Base-by-base conservation (phyloP, 2,797 vertebrate genomes). In the Nyctibius grandis region DNA sequence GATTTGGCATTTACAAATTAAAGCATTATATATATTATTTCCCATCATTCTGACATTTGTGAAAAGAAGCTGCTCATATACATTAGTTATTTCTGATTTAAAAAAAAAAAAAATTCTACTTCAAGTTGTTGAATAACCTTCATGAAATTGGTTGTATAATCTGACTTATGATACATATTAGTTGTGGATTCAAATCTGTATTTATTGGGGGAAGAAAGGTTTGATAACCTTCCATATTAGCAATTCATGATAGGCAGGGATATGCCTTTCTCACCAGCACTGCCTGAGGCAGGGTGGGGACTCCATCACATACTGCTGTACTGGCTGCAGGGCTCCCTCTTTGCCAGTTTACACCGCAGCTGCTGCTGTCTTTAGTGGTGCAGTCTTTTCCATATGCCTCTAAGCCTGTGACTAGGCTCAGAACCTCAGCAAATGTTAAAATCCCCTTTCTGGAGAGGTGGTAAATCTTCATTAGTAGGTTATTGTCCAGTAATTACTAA, bases 341-440 rank as follows among this genome's bases (percentile, higher is more conserved):
- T 53, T 22, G 15, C 26, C 9, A 2, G 14, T 31, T 86, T 67
- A 33, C 3, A 1, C 42, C 1, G 0, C 11, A 18, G 2, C 23
- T 70, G 20, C 22, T 76, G 67, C 44, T 6, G 1, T 18, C 8
- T 22, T 69, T 63, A 54, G 34, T 21, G n/a, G 15, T 33, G 14
- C 44, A 47, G 14, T 19, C 22, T 29, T 81, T 93, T 57, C 42
- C 12, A 9, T 13, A 1, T 18, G 18, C 19, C 23, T 56, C n/a
- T 56, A 23, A 83, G 15, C 36, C 20, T 40, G 51, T n/a, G 68
- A 57, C 1, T 2, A 45, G 18, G 51, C 31, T 95, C 63, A 82
- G 50, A 65, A 57, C 34, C 14, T 54, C 61, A 51, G 18, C 10
- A 81, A 81, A 57, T 28, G 53, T 29, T 59, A 56, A 85, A 89